These are phyloP conservation scores for Capitella teleta DNA, from an alignment of 1,140 invertebrate genomes.

Conservation along the genomic window DNA sequence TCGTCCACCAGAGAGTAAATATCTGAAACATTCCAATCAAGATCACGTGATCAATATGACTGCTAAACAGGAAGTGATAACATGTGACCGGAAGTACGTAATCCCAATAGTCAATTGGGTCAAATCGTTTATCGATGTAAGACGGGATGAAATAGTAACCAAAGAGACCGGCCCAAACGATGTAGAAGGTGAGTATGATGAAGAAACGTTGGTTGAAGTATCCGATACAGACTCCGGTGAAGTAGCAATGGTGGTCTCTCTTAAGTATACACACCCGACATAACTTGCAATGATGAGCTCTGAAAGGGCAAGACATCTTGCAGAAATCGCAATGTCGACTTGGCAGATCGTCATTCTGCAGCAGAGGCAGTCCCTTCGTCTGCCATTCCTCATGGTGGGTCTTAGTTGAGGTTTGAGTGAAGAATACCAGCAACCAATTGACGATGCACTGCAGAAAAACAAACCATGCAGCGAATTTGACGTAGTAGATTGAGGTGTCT, in stretches of 20 bases:
- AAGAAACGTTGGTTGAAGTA: constrained; percentile 83
- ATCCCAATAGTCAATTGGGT: constrained; percentile 10
- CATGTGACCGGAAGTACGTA: constrained; percentile 19
- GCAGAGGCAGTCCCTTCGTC: too few relatives aligned
- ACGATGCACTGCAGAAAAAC: too few relatives aligned
- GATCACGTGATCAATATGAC: too few relatives aligned
- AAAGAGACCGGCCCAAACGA: constrained; percentile 34
- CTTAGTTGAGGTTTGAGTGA: too few relatives aligned
- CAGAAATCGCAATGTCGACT: constrained; percentile 1
- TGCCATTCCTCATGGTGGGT: too few relatives aligned
- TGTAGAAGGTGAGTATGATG: constrained; percentile 65
- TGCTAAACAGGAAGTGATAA: too few relatives aligned
- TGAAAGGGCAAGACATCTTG: constrained; percentile 16
- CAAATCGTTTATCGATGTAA: constrained; percentile 16
- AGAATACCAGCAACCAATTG: too few relatives aligned
- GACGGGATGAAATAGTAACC: constrained; percentile 17
- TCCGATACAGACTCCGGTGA: constrained; percentile 78
- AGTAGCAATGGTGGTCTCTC: constrained; percentile 89
- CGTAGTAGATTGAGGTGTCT: too few relatives aligned
- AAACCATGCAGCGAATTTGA: too few relatives aligned
- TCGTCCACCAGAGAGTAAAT: too few relatives aligned
- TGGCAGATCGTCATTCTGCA: too few relatives aligned
- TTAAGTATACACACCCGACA: constrained; percentile 76
- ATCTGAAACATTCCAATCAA: too few relatives aligned
- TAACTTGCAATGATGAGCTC: constrained; percentile 62